Percentiles rank a stretch among this genome's conserved stretches.
phyloP scores from a whole-genome alignment of 2,113 vertebrate species.

The Bothrops jararaca region DNA sequence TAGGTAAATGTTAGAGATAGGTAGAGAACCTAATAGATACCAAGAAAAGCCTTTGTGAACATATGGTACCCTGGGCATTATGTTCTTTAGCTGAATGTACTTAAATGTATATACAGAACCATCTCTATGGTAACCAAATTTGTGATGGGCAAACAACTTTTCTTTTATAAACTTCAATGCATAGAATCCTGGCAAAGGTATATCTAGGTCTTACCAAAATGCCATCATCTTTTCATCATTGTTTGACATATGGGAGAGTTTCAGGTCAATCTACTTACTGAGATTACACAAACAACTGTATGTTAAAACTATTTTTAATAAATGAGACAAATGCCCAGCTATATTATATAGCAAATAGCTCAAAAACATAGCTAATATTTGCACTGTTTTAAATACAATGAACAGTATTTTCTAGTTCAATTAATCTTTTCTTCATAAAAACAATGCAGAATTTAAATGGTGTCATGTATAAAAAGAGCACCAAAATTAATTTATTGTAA shows the following conservation, averaged over 20 bases:
- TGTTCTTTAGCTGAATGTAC: background rate
- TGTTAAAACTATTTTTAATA: background rate
- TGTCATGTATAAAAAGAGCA: background rate
- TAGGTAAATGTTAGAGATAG: background rate
- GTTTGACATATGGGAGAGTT: background rate
- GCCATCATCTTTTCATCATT: background rate
- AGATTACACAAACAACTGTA: background rate
- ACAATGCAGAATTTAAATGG: background rate
- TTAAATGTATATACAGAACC: background rate
- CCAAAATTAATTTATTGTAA: background rate
- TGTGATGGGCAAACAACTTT: background rate
- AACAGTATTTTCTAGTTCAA: background rate
- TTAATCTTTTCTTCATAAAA: conserved; percentile 13
- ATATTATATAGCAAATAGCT: background rate
- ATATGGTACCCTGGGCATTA: background rate
- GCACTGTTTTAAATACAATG: background rate
- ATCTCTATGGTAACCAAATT: background rate
- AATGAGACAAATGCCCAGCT: background rate
- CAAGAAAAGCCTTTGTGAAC: background rate
- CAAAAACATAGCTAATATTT: background rate
- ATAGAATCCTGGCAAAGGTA: background rate
- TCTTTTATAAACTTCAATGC: background rate
- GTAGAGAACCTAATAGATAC: background rate
- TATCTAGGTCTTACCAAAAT: background rate
- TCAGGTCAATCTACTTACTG: background rate